Base-by-base conservation (phyloP, 2,888 invertebrate genomes). In the Drosophila macrospina region DNA sequence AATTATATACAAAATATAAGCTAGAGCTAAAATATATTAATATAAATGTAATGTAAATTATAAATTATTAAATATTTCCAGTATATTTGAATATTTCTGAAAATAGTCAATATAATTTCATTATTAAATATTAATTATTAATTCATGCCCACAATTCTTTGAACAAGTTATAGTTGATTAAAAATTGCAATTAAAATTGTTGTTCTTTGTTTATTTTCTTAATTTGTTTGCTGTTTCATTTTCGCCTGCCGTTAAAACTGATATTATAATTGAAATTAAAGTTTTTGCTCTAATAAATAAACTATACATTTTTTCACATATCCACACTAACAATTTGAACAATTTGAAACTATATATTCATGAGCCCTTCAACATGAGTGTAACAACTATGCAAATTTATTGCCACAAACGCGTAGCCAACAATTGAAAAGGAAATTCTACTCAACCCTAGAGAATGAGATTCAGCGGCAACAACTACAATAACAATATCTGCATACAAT, bases 361-460 rank as follows among this genome's bases (percentile, higher is more conserved):
- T 50, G 56, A 54, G 47, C 51, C 45, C 48, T 57, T 72, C 44
- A 60, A 56, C 48, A 39, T 56, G 52, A 8, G 42, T 20, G 36
- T 13, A 41, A 47, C 59, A 59, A 54, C 80, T 72, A 78, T 86
- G 80, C 69, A 74, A 88, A 88, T 88, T 65, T 83, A 75, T 61
- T 54, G 56, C 60, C 59, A 32, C 60, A 50, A 63, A 51, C 34
- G 41, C 47, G 52, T 56, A 44, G 34, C 51, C 51, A 66, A 76
- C 78, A 83, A 86, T 76, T 83, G 67, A 36, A 67, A 71, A 77
- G 87, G 78, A 80, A 88, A 68, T 69, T 66, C 47, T 60, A 44
- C 66, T 65, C 74, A 72, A 66, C 71, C 68, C 69, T 34, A 62
- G 51, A 60, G 61, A 62, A 66, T 44, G 24, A 41, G 59, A 60